Conservation (phyloP, 1,140 invertebrate genomes). For the Stegodyphus dumicola region DNA sequence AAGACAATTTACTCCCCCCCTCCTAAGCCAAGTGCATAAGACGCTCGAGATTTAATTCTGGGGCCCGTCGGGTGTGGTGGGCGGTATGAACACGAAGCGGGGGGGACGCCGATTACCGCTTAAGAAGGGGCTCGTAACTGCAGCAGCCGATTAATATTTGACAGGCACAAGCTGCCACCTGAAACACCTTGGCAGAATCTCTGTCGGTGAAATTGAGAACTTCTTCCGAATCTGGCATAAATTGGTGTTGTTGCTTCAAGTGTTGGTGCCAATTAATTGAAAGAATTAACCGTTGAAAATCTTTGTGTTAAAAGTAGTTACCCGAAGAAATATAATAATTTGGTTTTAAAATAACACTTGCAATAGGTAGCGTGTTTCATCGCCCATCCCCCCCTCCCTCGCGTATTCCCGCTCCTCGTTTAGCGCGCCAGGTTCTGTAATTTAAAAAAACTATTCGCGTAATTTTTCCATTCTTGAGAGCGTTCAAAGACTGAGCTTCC, state of each 20-base stretch:
- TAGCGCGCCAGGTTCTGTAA: too few relatives aligned
- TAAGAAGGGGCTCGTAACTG: too few relatives aligned
- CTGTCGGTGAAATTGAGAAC: slow-evolving; percentile 6
- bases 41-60: slow-evolving; percentile 36
- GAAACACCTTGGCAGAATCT: slow-evolving; percentile 33
- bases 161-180: slow-evolving; percentile 46
- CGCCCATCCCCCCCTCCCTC: too few relatives aligned
- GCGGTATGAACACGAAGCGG: not conserved
- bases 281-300: not conserved
- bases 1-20: not conserved
- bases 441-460: too few relatives aligned
- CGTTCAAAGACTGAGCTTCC: too few relatives aligned
- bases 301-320: not conserved
- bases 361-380: too few relatives aligned
- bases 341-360: too few relatives aligned
- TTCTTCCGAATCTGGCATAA: not conserved
- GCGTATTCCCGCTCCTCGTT: too few relatives aligned
- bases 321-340: too few relatives aligned
- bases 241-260: not conserved
- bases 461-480: too few relatives aligned
- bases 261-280: not conserved
- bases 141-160: slow-evolving; percentile 39
- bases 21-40: not conserved
- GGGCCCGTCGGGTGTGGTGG: slow-evolving; percentile 10
- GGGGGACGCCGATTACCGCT: not conserved